Evolutionary conservation across 30 jellyfish, hydroid and myxozoan genomes (phyloP).

Genomic region (Pelagia noctiluca): DNA sequence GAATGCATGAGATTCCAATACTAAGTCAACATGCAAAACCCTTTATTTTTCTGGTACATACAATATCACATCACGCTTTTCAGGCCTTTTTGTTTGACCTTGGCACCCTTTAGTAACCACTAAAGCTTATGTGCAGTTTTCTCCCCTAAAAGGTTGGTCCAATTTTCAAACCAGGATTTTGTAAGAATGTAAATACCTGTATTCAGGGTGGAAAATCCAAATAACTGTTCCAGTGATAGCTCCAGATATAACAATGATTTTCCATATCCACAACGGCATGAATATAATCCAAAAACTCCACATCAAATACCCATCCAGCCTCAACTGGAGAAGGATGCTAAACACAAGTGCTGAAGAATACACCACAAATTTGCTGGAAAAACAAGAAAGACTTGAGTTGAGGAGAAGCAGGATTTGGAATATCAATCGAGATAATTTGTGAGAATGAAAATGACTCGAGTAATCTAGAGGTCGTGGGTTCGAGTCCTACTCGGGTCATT

Average conservation of each 20-base stretch:
- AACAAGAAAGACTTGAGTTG: not conserved
- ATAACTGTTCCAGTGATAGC: slow-evolving; percentile 79
- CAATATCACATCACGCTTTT: not conserved
- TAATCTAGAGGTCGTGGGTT: not conserved
- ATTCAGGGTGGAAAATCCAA: slow-evolving; percentile 97
- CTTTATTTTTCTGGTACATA: not conserved
- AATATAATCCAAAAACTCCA: slow-evolving; percentile 87
- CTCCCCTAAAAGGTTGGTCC: not conserved
- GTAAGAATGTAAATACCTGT: slow-evolving; percentile 62
- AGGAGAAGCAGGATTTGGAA: not conserved
- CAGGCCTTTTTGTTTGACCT: not conserved
- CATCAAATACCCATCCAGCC: slow-evolving; percentile 60
- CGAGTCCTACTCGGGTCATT: no score
- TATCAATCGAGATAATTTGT: not conserved
- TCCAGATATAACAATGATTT: slow-evolving; percentile 78
- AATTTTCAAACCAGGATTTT: not conserved
- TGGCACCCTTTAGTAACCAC: not conserved
- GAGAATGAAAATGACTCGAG: not conserved
- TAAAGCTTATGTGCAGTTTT: not conserved
- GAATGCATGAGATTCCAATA: not conserved
- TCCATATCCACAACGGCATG: slow-evolving; percentile 97
- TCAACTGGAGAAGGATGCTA: slow-evolving; percentile 73
- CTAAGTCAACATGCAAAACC: not conserved
- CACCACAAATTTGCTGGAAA: slow-evolving; percentile 85
- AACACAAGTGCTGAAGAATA: slow-evolving; percentile 78